Percentiles rank a stretch among this genome's conserved stretches.
Evolutionary conservation across 2,888 invertebrate genomes (phyloP).

Genomic region (Latrodectus elegans): DNA sequence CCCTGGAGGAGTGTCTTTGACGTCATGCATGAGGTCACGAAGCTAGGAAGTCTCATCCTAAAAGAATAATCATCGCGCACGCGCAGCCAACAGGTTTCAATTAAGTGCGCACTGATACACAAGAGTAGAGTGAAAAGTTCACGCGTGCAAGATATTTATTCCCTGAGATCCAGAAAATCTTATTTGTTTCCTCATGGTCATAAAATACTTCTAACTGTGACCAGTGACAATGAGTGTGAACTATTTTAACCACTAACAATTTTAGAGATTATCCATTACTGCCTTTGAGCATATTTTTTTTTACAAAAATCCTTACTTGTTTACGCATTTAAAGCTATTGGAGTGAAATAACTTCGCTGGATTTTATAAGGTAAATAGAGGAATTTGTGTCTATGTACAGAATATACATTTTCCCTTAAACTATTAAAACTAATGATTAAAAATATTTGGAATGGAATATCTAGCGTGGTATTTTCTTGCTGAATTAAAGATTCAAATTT

Average conservation of each 20-base stretch:
- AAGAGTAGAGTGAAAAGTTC: constrained; percentile 9
- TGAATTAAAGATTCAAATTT: no score
- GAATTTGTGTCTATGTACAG: no score
- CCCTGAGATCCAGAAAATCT: no score
- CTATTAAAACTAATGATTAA: no score
- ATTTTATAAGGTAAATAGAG: no score
- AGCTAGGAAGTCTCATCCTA: constrained; percentile 11
- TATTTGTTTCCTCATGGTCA: not conserved
- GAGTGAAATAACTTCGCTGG: no score
- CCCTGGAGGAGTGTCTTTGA: constrained; percentile 37
- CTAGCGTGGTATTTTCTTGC: no score
- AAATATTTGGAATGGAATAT: no score
- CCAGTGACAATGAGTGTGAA: not conserved
- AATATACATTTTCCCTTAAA: no score
- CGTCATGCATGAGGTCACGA: constrained; percentile 25
- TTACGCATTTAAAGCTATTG: no score
- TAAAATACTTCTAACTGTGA: not conserved
- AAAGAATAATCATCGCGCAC: constrained; percentile 4
- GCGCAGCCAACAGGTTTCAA: constrained; percentile 23
- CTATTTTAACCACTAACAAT: not conserved
- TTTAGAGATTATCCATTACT: no score
- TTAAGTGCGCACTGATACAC: constrained; percentile 4
- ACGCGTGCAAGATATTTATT: not conserved
- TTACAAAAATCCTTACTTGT: not conserved
- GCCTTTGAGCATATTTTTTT: not conserved